These are phyloP conservation scores for Ctenopoma multispine DNA, from an alignment of 2,797 vertebrate species.

Conservation along the genomic window DNA sequence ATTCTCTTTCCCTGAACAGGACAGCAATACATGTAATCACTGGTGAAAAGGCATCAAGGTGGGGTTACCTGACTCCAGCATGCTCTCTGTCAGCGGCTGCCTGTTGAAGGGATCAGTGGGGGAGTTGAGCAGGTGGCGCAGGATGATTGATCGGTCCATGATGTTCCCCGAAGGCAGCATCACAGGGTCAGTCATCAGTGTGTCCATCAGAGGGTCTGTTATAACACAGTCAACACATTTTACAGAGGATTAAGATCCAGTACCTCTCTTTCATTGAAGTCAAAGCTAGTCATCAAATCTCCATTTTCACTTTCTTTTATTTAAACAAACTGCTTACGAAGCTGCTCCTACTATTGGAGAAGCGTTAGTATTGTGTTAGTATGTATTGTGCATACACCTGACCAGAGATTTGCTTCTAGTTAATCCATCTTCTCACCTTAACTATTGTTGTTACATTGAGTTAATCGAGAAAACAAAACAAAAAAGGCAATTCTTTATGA, in stretches of 20 bases:
- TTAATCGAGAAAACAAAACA: background rate
- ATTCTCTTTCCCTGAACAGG: background rate
- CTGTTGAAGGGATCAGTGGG: conserved; percentile 98
- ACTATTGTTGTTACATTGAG: background rate
- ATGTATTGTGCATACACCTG: background rate
- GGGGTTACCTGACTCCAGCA: conserved; percentile 95
- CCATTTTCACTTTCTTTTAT: background rate
- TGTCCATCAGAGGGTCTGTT: conserved; percentile 98
- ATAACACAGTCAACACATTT: conserved; percentile 28
- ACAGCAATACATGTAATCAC: background rate
- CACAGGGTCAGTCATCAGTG: conserved; percentile 97
- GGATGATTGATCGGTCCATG: conserved; percentile 97
- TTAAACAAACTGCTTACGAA: background rate
- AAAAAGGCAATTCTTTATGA: background rate
- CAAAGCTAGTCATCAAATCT: background rate
- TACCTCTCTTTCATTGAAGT: conserved; percentile 4
- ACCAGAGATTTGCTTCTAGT: background rate
- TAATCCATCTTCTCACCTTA: background rate
- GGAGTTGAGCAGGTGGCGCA: conserved; percentile 97
- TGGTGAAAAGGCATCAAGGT: background rate
- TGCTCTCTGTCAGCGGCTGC: conserved; percentile 95
- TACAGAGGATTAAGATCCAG: background rate
- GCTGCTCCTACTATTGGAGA: background rate
- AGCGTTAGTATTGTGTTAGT: background rate
- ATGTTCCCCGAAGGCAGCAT: conserved; percentile 95